Evolutionary conservation across 2,797 vertebrate species (phyloP).

Genomic region (Falco novaeseelandiae): DNA sequence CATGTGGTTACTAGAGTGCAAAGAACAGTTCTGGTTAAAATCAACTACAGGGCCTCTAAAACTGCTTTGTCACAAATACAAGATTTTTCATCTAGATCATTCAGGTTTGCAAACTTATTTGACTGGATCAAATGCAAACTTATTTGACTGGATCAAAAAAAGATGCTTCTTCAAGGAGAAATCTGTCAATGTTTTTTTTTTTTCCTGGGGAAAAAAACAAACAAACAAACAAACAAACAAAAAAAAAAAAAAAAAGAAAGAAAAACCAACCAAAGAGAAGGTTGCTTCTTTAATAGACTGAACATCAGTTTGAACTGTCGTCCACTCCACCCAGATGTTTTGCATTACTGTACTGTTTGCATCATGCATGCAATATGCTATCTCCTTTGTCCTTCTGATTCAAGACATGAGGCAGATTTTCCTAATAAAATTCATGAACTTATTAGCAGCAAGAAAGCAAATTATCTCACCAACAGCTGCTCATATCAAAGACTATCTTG

Average conservation of each 20-base stretch:
- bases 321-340: constrained; percentile 76
- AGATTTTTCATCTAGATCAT: background rate
- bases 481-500: constrained; percentile 45
- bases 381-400: constrained; percentile 75
- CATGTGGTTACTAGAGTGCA: background rate
- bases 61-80: background rate
- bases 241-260: background rate
- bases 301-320: constrained; percentile 38
- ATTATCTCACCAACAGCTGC: constrained; percentile 75
- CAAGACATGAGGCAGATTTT: constrained; percentile 82
- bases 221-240: no score
- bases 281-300: constrained; percentile 43
- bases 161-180: background rate
- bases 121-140: no score
- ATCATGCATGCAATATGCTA: constrained; percentile 73
- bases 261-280: background rate
- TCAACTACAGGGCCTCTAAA: background rate
- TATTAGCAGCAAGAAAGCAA: constrained; percentile 69
- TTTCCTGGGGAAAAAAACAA: background rate
- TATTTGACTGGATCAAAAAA: background rate
- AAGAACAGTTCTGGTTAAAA: background rate
- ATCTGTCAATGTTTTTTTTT: background rate
- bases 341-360: constrained; percentile 75
- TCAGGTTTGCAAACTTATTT: background rate
- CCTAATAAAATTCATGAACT: constrained; percentile 72